These are phyloP conservation scores for Myzus persicae DNA, from an alignment of 1,140 invertebrate species.

Conservation along the genomic window DNA sequence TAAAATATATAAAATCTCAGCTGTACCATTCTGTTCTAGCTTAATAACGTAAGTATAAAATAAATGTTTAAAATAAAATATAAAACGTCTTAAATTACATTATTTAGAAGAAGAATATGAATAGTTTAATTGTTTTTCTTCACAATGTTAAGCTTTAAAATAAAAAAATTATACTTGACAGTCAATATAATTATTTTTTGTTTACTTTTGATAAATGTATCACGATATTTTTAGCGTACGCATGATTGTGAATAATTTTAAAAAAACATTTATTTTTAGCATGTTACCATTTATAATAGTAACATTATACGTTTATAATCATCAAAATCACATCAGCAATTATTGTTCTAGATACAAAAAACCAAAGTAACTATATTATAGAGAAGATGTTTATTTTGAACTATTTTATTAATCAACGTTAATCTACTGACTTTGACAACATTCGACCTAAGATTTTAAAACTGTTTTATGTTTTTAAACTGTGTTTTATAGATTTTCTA, in stretches of 20 bases:
- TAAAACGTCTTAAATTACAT: background rate
- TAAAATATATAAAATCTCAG: background rate
- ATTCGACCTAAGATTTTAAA: no score
- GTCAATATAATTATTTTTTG: background rate
- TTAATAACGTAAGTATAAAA: background rate
- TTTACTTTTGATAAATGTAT: conserved; percentile 1
- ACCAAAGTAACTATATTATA: background rate
- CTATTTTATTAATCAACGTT: no score
- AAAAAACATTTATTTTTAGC: no score
- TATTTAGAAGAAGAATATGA: background rate
- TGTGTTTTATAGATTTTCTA: no score
- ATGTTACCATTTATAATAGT: no score
- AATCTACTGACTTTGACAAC: no score
- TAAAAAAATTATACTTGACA: background rate
- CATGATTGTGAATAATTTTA: background rate
- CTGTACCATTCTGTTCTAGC: background rate
- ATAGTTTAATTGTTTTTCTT: background rate
- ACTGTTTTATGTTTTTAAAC: no score
- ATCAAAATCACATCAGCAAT: background rate
- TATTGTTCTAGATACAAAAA: background rate
- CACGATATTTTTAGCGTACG: background rate
- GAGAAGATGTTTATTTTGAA: no score
- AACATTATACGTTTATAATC: background rate
- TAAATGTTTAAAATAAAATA: background rate
- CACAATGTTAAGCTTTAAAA: background rate